Percentiles rank a stretch among this genome's conserved stretches.
Conservation (phyloP, 2,113 vertebrate species). For the Argyrosomus japonicus region DNA sequence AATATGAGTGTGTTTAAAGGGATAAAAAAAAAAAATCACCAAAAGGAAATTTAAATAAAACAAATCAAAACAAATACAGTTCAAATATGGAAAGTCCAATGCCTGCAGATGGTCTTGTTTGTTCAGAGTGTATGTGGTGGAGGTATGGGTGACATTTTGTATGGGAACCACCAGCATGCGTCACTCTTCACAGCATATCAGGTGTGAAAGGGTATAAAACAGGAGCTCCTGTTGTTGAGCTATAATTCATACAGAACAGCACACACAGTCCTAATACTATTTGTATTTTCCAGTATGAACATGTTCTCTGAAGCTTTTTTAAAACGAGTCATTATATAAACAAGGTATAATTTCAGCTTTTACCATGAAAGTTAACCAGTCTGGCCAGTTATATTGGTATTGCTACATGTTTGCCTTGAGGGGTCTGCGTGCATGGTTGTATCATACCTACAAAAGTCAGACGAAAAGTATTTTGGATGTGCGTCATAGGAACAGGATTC, state of each 20-base stretch:
- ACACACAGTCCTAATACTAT: not conserved
- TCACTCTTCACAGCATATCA: constrained; percentile 2
- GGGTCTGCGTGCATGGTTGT: not conserved
- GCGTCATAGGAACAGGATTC: constrained; percentile 7
- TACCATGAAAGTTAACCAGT: not conserved
- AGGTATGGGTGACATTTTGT: not conserved
- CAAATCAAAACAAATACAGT: not conserved
- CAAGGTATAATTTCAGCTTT: not conserved
- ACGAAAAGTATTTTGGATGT: not conserved
- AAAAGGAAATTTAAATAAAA: not conserved
- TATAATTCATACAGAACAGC: not conserved
- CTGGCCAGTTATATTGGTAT: not conserved
- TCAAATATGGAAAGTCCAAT: not conserved
- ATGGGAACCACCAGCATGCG: not conserved
- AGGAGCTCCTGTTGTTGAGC: not conserved
- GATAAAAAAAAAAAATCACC: not conserved
- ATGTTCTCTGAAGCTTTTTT: not conserved
- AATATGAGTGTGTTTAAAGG: not conserved
- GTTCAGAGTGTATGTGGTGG: not conserved
- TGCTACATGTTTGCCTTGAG: not conserved
- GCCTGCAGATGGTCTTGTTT: not conserved
- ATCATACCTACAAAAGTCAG: constrained; percentile 7
- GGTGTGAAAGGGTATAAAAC: not conserved
- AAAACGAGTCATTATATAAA: not conserved
- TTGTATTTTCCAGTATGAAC: not conserved